Evolutionary conservation across 30 jellyfish, hydroid and myxozoan species (phyloP).

Genomic region (Mastigias papua): DNA sequence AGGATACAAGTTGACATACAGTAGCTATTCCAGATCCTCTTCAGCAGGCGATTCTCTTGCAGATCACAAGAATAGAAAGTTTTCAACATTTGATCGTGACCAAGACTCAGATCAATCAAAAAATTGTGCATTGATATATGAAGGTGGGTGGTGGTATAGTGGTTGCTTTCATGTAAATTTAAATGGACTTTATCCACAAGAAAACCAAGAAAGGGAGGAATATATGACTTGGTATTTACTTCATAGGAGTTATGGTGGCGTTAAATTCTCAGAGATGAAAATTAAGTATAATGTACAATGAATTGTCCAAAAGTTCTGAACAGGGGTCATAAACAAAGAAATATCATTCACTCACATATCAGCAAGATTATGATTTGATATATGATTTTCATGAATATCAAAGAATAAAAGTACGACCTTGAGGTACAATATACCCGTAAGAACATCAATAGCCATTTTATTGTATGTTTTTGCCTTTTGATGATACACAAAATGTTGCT

Average conservation of each 20-base stretch:
- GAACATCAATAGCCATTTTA: too few species aligned
- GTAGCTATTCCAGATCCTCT: slow-evolving; percentile 26
- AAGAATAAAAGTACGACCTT: too few species aligned
- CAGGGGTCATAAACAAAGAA: too few species aligned
- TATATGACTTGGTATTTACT: neutral
- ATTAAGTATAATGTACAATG: too few species aligned
- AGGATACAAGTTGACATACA: slow-evolving; percentile 21
- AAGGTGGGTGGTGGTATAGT: slow-evolving; percentile 61
- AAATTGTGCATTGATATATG: slow-evolving; percentile 18
- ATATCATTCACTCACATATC: too few species aligned
- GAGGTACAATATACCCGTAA: too few species aligned
- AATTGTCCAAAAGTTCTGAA: too few species aligned
- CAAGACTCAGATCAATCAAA: slow-evolving; percentile 21
- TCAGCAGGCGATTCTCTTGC: slow-evolving; percentile 58
- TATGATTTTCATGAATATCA: too few species aligned
- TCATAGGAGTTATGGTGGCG: neutral
- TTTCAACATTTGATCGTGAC: slow-evolving; percentile 49
- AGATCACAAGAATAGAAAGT: slow-evolving; percentile 21
- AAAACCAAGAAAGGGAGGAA: neutral
- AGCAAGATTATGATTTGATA: too few species aligned
- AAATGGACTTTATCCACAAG: slow-evolving; percentile 22
- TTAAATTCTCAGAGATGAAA: neutral
- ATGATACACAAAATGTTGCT: too few species aligned
- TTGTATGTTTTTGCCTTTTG: too few species aligned
- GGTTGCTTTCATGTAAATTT: slow-evolving; percentile 17